A percentile compares a stretch with the other conserved stretches of the same genome.
These are phyloP conservation scores for Chrysotoxum bicinctum DNA, from an alignment of 2,888 invertebrate genomes.

Conservation along the genomic window DNA sequence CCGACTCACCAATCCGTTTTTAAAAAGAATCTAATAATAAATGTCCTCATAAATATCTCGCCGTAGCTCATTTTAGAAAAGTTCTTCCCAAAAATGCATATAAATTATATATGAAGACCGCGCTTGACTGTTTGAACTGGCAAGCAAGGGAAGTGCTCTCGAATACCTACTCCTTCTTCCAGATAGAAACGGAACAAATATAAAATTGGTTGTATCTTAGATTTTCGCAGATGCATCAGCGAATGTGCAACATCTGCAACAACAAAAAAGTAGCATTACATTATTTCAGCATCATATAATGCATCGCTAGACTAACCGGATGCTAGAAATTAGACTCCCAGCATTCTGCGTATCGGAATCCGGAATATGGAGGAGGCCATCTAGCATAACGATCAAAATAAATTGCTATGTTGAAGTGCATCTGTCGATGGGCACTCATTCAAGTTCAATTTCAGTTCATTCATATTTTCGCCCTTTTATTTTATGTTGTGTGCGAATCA, in stretches of 20 bases:
- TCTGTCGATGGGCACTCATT: slow-evolving; percentile 69
- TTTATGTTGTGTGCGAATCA: slow-evolving; percentile 41
- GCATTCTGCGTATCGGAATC: slow-evolving; percentile 1
- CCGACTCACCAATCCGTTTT: neutral
- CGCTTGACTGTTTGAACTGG: slow-evolving; percentile 3
- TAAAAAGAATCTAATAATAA: slow-evolving; percentile 65
- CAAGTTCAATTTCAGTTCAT: slow-evolving; percentile 69
- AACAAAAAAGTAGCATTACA: slow-evolving; percentile 27
- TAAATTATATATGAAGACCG: slow-evolving; percentile 49
- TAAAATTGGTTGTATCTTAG: slow-evolving; percentile 3
- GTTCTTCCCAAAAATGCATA: slow-evolving; percentile 31
- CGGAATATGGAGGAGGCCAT: slow-evolving; percentile 14
- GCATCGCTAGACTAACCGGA: slow-evolving; percentile 59
- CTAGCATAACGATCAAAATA: slow-evolving; percentile 42
- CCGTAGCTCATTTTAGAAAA: slow-evolving; percentile 43
- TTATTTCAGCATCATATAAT: slow-evolving; percentile 26
- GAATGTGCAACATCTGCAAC: slow-evolving; percentile 62
- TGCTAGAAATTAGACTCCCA: slow-evolving; percentile 62
- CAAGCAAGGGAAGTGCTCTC: neutral
- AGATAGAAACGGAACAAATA: slow-evolving; percentile 9
- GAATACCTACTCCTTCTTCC: neutral
- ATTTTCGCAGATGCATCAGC: slow-evolving; percentile 53
- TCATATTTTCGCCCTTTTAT: slow-evolving; percentile 12
- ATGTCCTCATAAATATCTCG: slow-evolving; percentile 64
- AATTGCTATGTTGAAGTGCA: slow-evolving; percentile 55